These are phyloP conservation scores for Leucophenga montana DNA, from an alignment of 2,888 invertebrate genomes.

Conservation along the genomic window DNA sequence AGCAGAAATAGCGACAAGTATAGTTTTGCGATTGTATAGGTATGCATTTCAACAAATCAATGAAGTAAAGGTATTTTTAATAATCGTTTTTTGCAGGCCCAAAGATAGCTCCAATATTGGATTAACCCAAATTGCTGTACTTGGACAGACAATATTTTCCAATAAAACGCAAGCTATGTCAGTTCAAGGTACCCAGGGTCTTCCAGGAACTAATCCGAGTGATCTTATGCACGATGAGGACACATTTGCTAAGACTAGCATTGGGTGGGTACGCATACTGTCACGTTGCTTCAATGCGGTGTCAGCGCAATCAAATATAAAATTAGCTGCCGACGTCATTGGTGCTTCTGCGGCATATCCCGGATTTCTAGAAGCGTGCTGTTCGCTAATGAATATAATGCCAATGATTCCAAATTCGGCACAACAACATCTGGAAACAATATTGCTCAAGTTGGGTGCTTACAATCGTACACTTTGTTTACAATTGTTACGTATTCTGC, in stretches of 20 bases:
- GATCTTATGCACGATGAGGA: slow-evolving; percentile 68
- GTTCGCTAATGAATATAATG: slow-evolving; percentile 82
- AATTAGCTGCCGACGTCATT: slow-evolving; percentile 73
- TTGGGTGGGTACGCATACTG: slow-evolving; percentile 88
- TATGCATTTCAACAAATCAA: slow-evolving; percentile 40
- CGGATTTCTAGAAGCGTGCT: slow-evolving; percentile 81
- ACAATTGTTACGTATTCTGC: slow-evolving; percentile 76
- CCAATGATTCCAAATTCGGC: slow-evolving; percentile 75
- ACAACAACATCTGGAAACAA: slow-evolving; percentile 79
- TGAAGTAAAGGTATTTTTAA: not conserved
- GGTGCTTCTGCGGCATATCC: slow-evolving; percentile 79
- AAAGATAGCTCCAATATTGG: slow-evolving; percentile 92
- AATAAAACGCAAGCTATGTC: slow-evolving; percentile 57
- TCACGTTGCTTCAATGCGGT: slow-evolving; percentile 82
- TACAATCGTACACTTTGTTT: slow-evolving; percentile 78
- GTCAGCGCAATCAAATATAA: slow-evolving; percentile 66
- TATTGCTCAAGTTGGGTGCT: slow-evolving; percentile 81
- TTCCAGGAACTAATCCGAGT: slow-evolving; percentile 37
- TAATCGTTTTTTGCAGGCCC: slow-evolving; percentile 76
- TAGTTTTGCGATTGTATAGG: slow-evolving; percentile 77
- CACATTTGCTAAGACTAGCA: slow-evolving; percentile 76
- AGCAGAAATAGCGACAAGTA: slow-evolving; percentile 89
- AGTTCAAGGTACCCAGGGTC: slow-evolving; percentile 39
- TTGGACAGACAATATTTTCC: slow-evolving; percentile 90
- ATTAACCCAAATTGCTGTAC: slow-evolving; percentile 86